phyloP scores from a whole-genome alignment of 37 sponge, comb jelly and placozoan species.

The Ianthella basta region DNA sequence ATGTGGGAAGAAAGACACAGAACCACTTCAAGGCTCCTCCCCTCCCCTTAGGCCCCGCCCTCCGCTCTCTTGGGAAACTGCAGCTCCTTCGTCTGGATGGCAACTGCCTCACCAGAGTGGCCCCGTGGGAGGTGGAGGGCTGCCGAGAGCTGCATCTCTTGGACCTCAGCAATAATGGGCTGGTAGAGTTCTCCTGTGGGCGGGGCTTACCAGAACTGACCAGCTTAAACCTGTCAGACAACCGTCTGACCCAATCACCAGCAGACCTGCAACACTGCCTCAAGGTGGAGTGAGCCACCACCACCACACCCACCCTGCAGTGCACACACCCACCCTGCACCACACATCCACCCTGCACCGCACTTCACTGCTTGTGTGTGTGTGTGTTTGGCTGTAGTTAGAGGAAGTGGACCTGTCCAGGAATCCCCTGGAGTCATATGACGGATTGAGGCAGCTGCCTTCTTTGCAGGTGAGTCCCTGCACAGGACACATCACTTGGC shows the following conservation, averaged over 20 bases:
- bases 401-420: conserved; percentile 22
- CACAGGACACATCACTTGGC: not conserved
- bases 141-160: not conserved
- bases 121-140: not conserved
- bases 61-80: not conserved
- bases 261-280: not conserved
- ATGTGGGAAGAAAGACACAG: no score
- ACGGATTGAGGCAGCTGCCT: not conserved
- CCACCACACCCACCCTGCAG: no score
- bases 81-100: conserved; percentile 5
- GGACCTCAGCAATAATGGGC: not conserved
- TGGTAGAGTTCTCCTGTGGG: conserved; percentile 23
- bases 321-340: no score
- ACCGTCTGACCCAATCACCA: not conserved
- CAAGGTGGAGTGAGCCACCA: not conserved
- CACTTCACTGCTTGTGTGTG: not conserved
- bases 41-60: not conserved
- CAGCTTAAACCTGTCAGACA: conserved; percentile 1
- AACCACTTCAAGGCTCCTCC: no score
- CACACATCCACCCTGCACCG: no score
- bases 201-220: not conserved
- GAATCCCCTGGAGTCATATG: not conserved
- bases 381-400: not conserved
- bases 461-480: not conserved
- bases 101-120: not conserved